Conservation (phyloP, 2,888 invertebrate genomes). For the Pediacus dermestoides region DNA sequence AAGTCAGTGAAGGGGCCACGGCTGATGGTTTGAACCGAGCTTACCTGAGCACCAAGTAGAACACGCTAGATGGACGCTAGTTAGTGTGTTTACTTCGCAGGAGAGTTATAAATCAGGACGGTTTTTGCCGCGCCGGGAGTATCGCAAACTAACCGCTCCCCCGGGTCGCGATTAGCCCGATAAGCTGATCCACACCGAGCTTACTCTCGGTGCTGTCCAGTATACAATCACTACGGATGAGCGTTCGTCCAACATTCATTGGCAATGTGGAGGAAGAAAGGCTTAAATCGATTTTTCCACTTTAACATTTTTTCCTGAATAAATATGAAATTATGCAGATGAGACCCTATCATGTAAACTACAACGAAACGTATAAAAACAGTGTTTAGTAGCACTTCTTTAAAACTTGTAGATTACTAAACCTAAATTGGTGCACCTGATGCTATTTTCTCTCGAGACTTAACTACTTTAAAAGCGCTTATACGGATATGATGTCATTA, state of each 20-base stretch:
- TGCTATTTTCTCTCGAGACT: slow-evolving; percentile 1
- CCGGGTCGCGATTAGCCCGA: slow-evolving; percentile 41
- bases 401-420: too few relatives aligned
- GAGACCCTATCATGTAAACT: too few relatives aligned
- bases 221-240: slow-evolving; percentile 25
- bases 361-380: too few relatives aligned
- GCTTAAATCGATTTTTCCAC: too few relatives aligned
- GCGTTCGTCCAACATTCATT: slow-evolving; percentile 21
- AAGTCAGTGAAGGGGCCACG: slow-evolving; percentile 24
- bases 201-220: slow-evolving; percentile 12
- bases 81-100: slow-evolving; percentile 39
- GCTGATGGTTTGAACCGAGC: slow-evolving; percentile 15
- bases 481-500: slow-evolving; percentile 1
- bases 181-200: slow-evolving; percentile 36
- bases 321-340: too few relatives aligned
- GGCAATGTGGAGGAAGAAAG: too few relatives aligned
- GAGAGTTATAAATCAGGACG: slow-evolving; percentile 39
- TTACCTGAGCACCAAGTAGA: slow-evolving; percentile 24
- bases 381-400: too few relatives aligned
- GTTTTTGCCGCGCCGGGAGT: slow-evolving; percentile 37
- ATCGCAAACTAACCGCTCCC: slow-evolving; percentile 43
- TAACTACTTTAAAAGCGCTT: background rate
- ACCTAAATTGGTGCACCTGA: background rate
- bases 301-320: too few relatives aligned
- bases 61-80: slow-evolving; percentile 21